These are phyloP conservation scores for Chinchilla lanigera DNA, from an alignment of 2,113 vertebrate genomes.

Conservation along the genomic window DNA sequence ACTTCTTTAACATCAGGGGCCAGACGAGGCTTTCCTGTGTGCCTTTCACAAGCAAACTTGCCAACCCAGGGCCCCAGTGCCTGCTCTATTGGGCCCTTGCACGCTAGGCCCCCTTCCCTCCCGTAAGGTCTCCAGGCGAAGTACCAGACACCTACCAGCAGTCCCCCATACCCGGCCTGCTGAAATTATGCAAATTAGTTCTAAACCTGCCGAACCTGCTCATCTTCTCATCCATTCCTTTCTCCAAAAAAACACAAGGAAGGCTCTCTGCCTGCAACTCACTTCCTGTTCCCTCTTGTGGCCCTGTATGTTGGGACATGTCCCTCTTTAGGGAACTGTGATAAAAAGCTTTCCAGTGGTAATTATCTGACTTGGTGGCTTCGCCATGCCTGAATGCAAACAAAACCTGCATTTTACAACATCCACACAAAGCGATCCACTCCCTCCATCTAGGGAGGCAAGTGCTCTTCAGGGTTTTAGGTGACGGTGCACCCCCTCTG, in stretches of 20 bases:
- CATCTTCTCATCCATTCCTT: not conserved
- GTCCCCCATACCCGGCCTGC: not conserved
- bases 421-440: not conserved
- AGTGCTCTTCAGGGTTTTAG: not conserved
- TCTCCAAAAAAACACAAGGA: not conserved
- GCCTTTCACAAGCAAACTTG: not conserved
- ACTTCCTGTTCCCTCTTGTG: not conserved
- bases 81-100: not conserved
- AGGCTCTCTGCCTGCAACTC: not conserved
- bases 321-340: not conserved
- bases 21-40: not conserved
- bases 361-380: not conserved
- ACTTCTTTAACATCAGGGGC: not conserved
- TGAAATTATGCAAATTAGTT: not conserved
- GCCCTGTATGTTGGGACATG: not conserved
- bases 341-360: not conserved
- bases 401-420: not conserved
- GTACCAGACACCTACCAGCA: not conserved
- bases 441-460: not conserved
- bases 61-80: not conserved
- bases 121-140: not conserved
- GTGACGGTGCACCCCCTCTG: not conserved
- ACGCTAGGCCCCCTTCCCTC: not conserved
- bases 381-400: not conserved
- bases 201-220: not conserved